A percentile compares a stretch with the other conserved stretches of the same genome.
Evolutionary conservation across 2,797 vertebrate genomes (phyloP).

Genomic region (Holocentrus rufus): DNA sequence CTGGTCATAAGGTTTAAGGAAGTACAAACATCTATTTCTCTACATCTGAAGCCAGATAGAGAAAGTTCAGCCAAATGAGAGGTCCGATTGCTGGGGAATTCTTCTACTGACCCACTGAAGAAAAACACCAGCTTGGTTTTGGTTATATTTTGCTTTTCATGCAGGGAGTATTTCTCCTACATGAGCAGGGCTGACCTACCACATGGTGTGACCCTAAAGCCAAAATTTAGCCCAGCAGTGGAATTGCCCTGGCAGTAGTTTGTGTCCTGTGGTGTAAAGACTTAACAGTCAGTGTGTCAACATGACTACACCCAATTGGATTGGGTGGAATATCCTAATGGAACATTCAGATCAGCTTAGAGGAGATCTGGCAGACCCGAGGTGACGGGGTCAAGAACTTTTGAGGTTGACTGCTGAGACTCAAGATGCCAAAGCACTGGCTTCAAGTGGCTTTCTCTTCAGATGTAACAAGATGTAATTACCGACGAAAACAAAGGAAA

Average conservation of each 20-base stretch:
- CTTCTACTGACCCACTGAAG: conserved; percentile 38
- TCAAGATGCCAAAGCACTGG: conserved; percentile 11
- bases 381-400: neutral
- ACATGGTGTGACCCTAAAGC: conserved; percentile 37
- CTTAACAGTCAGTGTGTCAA: conserved; percentile 41
- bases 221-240: conserved; percentile 43
- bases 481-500: conserved; percentile 4
- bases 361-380: neutral
- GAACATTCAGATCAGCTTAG: conserved; percentile 54
- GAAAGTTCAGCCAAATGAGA: conserved; percentile 55
- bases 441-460: conserved; percentile 36
- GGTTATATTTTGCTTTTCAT: conserved; percentile 35
- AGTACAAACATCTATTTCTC: conserved; percentile 45
- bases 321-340: conserved; percentile 41
- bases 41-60: conserved; percentile 47
- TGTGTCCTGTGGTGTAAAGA: conserved; percentile 19
- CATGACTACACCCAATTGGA: conserved; percentile 56
- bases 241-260: conserved; percentile 34
- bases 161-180: conserved; percentile 45
- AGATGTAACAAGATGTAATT: conserved; percentile 7
- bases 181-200: conserved; percentile 30
- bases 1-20: conserved; percentile 35
- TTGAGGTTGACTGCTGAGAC: neutral
- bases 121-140: conserved; percentile 28
- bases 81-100: conserved; percentile 44